Base-by-base conservation (phyloP, 2,113 vertebrate genomes). In the Rhea pennata region DNA sequence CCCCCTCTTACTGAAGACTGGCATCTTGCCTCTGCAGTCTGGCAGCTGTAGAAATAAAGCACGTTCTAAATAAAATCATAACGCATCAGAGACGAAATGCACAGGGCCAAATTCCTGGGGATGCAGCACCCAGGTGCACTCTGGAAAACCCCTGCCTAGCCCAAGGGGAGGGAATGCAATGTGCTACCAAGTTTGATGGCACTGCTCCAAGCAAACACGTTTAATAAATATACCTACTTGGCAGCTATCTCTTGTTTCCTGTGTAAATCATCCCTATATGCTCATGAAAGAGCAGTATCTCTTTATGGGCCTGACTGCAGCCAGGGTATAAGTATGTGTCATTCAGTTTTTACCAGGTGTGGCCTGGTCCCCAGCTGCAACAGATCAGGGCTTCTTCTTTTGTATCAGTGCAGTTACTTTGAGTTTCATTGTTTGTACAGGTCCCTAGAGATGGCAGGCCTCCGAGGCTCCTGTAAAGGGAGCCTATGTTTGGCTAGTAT, bases 11-110 rank as follows among this genome's bases (percentile, higher is more conserved):
- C 93, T 95, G 95, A 86, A 94, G 98, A 95, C 96, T 96, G 96
- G 95, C 97, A 97, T 96, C 97, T 85, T 90, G 95, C 97, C 93
- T 96, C 95, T 65, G 97, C 96, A 46, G 97, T 85, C 84, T 97
- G 50, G 61, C 95, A 93, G 95, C 94, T 23, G 94, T 95, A 61
- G 94, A 97, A 69, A 97, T 98, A 33, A 69, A 75, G 81, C 1
- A 14, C 21, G 70, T 75, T 84, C 92, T 93, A 96, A 96, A 96
- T 96, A 92, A 93, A 91, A 54, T 66, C n/a, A 2, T n/a, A 14
- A 10, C 44, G 58, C 71, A 50, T 61, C 84, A 58, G 78, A 79
- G 92, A 19, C 85, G 27, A 81, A 74, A 64, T 24, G 56, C 65
- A 27, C 54, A 36, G 83, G 62, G 82, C 36, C 70, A 84, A 61